Conservation (phyloP, 35 echinoderm and acorn worm species). For the Amphiura filiformis region DNA sequence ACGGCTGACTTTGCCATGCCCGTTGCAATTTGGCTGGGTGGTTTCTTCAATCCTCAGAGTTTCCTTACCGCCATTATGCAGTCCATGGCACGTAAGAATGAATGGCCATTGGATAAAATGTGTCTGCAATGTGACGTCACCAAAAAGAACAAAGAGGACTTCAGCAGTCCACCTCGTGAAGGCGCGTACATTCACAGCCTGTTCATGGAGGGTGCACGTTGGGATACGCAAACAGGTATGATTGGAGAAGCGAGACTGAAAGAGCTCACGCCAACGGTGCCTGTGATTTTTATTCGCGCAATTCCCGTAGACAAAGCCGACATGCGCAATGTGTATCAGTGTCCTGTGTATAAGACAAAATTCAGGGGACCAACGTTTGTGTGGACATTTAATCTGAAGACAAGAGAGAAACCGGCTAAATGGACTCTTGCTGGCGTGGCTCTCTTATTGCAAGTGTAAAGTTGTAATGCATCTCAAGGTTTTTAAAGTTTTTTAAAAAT, state of each 20-base stretch:
- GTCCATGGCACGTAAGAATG: slow-evolving; percentile 98
- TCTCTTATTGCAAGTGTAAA: slow-evolving; percentile 58
- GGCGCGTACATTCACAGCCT: slow-evolving; percentile 87
- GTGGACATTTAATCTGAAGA: slow-evolving; percentile 98
- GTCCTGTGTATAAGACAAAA: slow-evolving; percentile 96
- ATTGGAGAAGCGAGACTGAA: slow-evolving; percentile 85
- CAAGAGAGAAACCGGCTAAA: slow-evolving; percentile 94
- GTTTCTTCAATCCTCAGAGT: slow-evolving; percentile 98
- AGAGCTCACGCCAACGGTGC: slow-evolving; percentile 84
- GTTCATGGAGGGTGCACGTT: slow-evolving; percentile 95
- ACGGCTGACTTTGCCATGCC: slow-evolving; percentile 94
- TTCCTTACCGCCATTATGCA: slow-evolving; percentile 99
- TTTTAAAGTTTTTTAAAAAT: no score
- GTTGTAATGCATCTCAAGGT: no score
- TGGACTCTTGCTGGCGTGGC: slow-evolving; percentile 98
- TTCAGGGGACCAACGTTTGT: slow-evolving; percentile 93
- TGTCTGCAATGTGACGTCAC: slow-evolving; percentile 97
- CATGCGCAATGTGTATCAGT: slow-evolving; percentile 89
- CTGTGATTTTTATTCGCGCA: slow-evolving; percentile 91
- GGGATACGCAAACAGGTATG: slow-evolving; percentile 89
- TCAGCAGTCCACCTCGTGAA: slow-evolving; percentile 94
- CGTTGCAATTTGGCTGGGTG: slow-evolving; percentile 90
- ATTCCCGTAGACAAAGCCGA: slow-evolving; percentile 97
- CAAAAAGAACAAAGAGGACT: slow-evolving; percentile 99
- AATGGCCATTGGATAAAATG: slow-evolving; percentile 98